Percentiles rank a stretch among this genome's conserved stretches.
phyloP scores from a whole-genome alignment of 2,888 invertebrate genomes.

The Tetranychus piercei region DNA sequence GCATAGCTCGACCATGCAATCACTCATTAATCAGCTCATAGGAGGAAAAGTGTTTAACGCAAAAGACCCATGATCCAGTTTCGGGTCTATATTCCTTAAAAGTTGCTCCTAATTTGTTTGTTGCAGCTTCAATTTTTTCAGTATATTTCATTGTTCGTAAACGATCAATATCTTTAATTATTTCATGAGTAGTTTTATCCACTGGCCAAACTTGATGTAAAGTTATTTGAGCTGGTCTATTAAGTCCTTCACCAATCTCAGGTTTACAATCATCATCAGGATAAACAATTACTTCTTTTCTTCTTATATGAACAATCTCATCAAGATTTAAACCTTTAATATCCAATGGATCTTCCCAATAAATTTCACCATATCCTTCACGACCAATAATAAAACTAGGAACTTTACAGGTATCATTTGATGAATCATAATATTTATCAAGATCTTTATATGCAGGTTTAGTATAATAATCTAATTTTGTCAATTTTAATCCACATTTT shows the following conservation, averaged over 20 bases:
- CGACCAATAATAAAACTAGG: slow-evolving; percentile 74
- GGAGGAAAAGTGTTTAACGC: slow-evolving; percentile 66
- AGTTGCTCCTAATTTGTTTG: slow-evolving; percentile 65
- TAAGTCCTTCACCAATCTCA: slow-evolving; percentile 63
- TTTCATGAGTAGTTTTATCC: slow-evolving; percentile 57
- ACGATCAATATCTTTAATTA: slow-evolving; percentile 54
- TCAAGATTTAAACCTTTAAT: slow-evolving; percentile 69
- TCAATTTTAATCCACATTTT: slow-evolving; percentile 35
- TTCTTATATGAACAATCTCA: slow-evolving; percentile 68
- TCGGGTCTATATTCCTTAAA: slow-evolving; percentile 87
- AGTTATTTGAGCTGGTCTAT: slow-evolving; percentile 68
- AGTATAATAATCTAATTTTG: slow-evolving; percentile 71
- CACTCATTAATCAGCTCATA: slow-evolving; percentile 63
- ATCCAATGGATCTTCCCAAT: slow-evolving; percentile 62
- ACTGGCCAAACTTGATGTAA: slow-evolving; percentile 84
- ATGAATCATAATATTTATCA: slow-evolving; percentile 46
- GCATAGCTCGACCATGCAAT: neutral
- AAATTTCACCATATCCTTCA: slow-evolving; percentile 72
- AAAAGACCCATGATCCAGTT: slow-evolving; percentile 93
- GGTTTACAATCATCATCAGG: slow-evolving; percentile 70
- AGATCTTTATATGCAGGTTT: slow-evolving; percentile 67
- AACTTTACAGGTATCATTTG: slow-evolving; percentile 58
- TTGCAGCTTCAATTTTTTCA: slow-evolving; percentile 59
- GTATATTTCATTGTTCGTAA: slow-evolving; percentile 64
- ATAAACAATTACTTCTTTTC: slow-evolving; percentile 86